These are phyloP conservation scores for Heterodera schachtii DNA, from an alignment of 1,140 invertebrate species.

Conservation along the genomic window DNA sequence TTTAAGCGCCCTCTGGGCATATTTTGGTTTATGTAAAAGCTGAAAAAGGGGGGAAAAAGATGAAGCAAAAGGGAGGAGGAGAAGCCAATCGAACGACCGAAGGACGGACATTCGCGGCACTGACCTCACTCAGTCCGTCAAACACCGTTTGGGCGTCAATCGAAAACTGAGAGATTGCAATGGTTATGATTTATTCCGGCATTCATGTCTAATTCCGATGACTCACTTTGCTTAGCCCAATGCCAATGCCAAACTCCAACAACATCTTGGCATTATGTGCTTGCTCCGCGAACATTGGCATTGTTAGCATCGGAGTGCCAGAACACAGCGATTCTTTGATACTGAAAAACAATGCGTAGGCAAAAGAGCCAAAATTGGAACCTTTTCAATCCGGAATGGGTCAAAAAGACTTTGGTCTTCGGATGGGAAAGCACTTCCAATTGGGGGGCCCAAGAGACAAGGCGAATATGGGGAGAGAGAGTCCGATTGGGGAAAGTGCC, in stretches of 20 bases:
- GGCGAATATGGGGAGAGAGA: slow-evolving; percentile 24
- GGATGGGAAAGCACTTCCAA: slow-evolving; percentile 46
- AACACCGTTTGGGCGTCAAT: slow-evolving; percentile 12
- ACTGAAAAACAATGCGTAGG: slow-evolving; percentile 18
- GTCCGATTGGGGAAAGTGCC: slow-evolving; percentile 15
- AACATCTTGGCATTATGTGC: slow-evolving; percentile 35
- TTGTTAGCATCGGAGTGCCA: slow-evolving; percentile 35
- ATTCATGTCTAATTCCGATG: neutral
- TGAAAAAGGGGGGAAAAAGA: neutral
- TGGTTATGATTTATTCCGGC: neutral
- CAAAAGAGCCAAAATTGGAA: neutral
- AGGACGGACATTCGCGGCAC: neutral
- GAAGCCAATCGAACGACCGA: neutral
- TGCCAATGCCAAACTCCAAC: slow-evolving; percentile 33
- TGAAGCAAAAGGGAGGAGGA: neutral
- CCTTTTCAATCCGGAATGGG: slow-evolving; percentile 48
- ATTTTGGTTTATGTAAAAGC: slow-evolving; percentile 36
- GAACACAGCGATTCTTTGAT: slow-evolving; percentile 34
- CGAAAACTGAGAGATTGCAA: neutral
- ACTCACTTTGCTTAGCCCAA: slow-evolving; percentile 26
- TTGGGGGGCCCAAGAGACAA: slow-evolving; percentile 51
- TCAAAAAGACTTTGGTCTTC: slow-evolving; percentile 48
- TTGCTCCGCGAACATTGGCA: slow-evolving; percentile 40
- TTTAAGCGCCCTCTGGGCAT: slow-evolving; percentile 21
- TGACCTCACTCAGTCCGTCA: slow-evolving; percentile 15